Conservation (phyloP, 2,113 vertebrate genomes). For the Pampusana beccarii region DNA sequence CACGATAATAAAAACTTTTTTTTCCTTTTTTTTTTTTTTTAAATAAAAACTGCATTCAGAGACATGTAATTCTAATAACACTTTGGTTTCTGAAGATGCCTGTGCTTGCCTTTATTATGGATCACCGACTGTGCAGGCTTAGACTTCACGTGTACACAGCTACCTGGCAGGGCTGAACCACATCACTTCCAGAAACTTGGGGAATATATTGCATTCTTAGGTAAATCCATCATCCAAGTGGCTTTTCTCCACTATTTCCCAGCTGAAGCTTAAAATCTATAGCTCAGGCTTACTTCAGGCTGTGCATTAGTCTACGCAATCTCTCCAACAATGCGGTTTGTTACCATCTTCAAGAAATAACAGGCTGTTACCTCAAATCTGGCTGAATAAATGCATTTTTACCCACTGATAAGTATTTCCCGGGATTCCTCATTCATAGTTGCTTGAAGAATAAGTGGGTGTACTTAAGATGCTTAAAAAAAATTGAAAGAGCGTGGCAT, state of each 20-base stretch:
- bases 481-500: background rate
- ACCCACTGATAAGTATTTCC: background rate
- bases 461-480: background rate
- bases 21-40: too few species aligned
- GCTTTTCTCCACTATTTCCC: background rate
- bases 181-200: background rate
- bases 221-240: background rate
- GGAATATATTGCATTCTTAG: background rate
- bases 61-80: background rate
- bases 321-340: background rate
- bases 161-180: background rate
- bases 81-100: background rate
- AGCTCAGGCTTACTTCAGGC: background rate
- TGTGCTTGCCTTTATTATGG: background rate
- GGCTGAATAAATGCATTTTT: background rate
- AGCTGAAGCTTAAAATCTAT: background rate
- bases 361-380: background rate
- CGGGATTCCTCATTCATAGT: background rate
- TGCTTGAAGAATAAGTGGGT: background rate
- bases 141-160: background rate
- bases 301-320: background rate
- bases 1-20: background rate
- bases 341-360: background rate
- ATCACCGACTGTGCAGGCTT: fast-evolving
- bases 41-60: background rate